A percentile compares a stretch with the other conserved stretches of the same genome.
Conservation (phyloP, 2,888 invertebrate genomes). For the Elegia similella region DNA sequence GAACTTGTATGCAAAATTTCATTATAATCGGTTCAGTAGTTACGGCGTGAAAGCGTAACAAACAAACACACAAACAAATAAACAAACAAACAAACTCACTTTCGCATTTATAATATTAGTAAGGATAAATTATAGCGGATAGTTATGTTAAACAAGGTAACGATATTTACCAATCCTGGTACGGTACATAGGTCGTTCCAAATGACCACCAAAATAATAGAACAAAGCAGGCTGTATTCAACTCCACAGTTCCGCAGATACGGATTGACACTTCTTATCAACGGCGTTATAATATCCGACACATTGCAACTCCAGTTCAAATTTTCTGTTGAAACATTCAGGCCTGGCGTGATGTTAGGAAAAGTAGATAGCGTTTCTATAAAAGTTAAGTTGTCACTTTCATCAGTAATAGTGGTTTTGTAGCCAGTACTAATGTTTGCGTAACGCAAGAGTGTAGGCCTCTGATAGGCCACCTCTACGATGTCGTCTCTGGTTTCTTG, state of each 20-base stretch:
- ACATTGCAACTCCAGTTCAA: slow-evolving; percentile 66
- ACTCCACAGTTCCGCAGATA: slow-evolving; percentile 91
- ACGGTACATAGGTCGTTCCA: slow-evolving; percentile 87
- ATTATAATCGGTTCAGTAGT: no score
- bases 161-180: slow-evolving; percentile 64
- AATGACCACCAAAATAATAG: slow-evolving; percentile 89
- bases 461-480: slow-evolving; percentile 68
- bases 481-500: slow-evolving; percentile 95
- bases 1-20: no score
- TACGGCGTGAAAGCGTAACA: no score
- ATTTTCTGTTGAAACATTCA: slow-evolving; percentile 35
- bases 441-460: slow-evolving; percentile 54
- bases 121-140: no score
- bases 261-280: slow-evolving; percentile 85
- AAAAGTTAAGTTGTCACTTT: slow-evolving; percentile 46
- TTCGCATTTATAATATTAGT: no score
- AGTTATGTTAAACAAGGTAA: not conserved
- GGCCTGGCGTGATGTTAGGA: slow-evolving; percentile 24
- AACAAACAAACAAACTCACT: no score
- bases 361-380: slow-evolving; percentile 30
- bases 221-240: slow-evolving; percentile 91
- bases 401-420: slow-evolving; percentile 43
- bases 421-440: slow-evolving; percentile 57
- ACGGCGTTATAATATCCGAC: slow-evolving; percentile 80
- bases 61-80: no score